phyloP scores from a whole-genome alignment of 2,888 invertebrate species.

The Mechanitis mazaeus region DNA sequence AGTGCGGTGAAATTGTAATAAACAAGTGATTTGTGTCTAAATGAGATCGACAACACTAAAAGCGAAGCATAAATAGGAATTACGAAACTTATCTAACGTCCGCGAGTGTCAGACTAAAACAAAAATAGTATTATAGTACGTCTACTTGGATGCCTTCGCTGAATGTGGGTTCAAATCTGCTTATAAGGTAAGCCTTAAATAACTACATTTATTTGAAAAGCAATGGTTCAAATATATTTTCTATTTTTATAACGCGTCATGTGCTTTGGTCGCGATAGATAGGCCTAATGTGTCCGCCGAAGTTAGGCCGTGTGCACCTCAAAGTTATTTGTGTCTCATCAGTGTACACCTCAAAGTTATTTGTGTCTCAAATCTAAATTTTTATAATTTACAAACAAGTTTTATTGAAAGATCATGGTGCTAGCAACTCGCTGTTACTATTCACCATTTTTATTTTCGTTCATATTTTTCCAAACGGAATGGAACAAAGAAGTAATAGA shows the following conservation, averaged over 20 bases:
- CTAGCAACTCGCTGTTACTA: too few relatives aligned
- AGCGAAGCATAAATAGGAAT: not conserved
- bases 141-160: slow-evolving; percentile 53
- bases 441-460: too few relatives aligned
- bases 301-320: slow-evolving; percentile 12
- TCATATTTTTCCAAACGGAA: too few relatives aligned
- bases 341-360: too few relatives aligned
- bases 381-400: too few relatives aligned
- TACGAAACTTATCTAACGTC: slow-evolving; percentile 7
- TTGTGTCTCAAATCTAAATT: too few relatives aligned
- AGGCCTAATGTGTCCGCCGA: slow-evolving; percentile 48
- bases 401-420: too few relatives aligned
- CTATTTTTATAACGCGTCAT: slow-evolving; percentile 7
- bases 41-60: not conserved
- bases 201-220: not conserved
- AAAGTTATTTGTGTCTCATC: not conserved
- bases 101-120: slow-evolving; percentile 20
- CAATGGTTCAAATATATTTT: too few relatives aligned
- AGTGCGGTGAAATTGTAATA: not conserved
- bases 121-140: slow-evolving; percentile 24
- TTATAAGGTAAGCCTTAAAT: slow-evolving; percentile 48
- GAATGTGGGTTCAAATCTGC: slow-evolving; percentile 52
- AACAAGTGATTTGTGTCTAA: not conserved
- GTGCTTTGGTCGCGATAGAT: slow-evolving; percentile 26
- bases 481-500: too few relatives aligned